Evolutionary conservation across 2,888 invertebrate genomes (phyloP).

Genomic region (Hydrotaea diabolus): DNA sequence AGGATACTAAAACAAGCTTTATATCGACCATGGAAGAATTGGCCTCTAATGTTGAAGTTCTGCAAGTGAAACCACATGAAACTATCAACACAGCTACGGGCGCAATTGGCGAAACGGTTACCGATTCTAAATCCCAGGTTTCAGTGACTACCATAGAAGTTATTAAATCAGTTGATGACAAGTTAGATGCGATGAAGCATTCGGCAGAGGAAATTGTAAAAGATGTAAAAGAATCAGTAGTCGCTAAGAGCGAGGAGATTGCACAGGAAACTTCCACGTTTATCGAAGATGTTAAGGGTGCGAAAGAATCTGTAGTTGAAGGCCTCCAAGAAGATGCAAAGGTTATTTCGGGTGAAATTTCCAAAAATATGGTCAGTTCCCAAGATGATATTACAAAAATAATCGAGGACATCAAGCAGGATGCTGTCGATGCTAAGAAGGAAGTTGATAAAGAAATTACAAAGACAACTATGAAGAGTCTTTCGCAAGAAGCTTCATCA

Average conservation of each 20-base stretch:
- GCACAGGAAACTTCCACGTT: background rate
- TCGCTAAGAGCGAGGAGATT: constrained; percentile 53
- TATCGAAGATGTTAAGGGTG: background rate
- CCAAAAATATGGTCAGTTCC: background rate
- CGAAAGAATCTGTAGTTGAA: background rate
- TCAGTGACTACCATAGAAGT: no score
- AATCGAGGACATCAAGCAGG: constrained; percentile 1
- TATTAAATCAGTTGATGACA: background rate
- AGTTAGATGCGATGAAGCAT: constrained; percentile 34
- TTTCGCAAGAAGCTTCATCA: background rate
- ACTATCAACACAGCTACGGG: background rate
- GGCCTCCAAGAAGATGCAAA: background rate
- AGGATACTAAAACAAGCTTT: background rate
- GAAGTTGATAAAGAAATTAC: constrained; percentile 32
- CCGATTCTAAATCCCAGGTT: background rate
- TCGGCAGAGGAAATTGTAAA: constrained; percentile 50
- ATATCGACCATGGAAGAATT: constrained; percentile 12
- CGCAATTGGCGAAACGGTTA: constrained; percentile 9
- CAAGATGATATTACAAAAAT: background rate
- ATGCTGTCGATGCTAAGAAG: background rate
- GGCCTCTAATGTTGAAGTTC: constrained; percentile 2
- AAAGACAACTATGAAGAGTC: background rate
- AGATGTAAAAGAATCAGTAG: constrained; percentile 20
- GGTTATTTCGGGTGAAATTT: no score
- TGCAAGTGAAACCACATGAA: background rate